A percentile compares a stretch with the other conserved stretches of the same genome.
phyloP scores from a whole-genome alignment of 2,797 vertebrate genomes.

The Darevskia nairensis region DNA sequence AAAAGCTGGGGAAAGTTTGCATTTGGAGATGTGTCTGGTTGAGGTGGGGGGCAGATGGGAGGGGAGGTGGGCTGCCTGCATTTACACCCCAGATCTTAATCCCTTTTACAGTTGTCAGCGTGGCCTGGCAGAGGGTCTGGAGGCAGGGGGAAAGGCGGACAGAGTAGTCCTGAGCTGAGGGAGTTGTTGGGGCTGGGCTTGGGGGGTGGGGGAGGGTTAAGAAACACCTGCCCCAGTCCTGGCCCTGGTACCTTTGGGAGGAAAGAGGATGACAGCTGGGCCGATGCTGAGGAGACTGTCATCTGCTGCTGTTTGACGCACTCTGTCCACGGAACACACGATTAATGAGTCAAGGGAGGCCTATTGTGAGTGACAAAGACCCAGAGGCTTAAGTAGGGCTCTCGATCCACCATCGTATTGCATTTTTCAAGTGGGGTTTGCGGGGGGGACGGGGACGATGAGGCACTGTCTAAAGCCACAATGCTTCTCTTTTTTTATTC shows the following conservation, averaged over 20 bases:
- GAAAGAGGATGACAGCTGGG: constrained; percentile 53
- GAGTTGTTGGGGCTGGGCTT: constrained; percentile 42
- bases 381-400: constrained; percentile 73
- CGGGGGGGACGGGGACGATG: neutral
- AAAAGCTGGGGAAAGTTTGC: constrained; percentile 45
- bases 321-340: constrained; percentile 70
- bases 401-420: constrained; percentile 69
- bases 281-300: constrained; percentile 75
- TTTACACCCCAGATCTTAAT: constrained; percentile 72
- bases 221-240: constrained; percentile 77
- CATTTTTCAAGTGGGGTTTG: constrained; percentile 77
- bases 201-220: constrained; percentile 16
- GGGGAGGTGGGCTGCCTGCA: constrained; percentile 36
- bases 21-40: constrained; percentile 35
- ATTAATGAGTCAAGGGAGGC: constrained; percentile 75
- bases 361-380: constrained; percentile 73
- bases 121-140: constrained; percentile 60
- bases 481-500: constrained; percentile 58
- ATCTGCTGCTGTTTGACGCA: constrained; percentile 74
- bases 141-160: constrained; percentile 61
- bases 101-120: constrained; percentile 78
- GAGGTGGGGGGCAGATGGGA: neutral
- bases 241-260: constrained; percentile 33
- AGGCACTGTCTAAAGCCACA: constrained; percentile 58
- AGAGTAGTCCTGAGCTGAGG: constrained; percentile 56